These are phyloP conservation scores for Phthorimaea operculella DNA, from an alignment of 1,140 invertebrate species.

Conservation along the genomic window DNA sequence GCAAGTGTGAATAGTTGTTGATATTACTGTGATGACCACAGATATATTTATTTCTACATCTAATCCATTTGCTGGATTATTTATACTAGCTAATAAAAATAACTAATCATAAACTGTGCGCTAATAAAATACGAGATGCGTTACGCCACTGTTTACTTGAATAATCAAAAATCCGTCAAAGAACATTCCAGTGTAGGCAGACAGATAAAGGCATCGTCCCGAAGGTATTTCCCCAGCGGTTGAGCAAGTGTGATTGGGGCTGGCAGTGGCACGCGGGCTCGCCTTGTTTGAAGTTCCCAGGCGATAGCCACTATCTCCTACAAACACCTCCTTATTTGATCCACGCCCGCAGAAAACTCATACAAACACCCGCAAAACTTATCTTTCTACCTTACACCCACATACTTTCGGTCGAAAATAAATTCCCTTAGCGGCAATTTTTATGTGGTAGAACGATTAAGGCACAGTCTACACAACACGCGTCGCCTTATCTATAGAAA, in stretches of 20 bases:
- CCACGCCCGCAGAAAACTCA: conserved; percentile 15
- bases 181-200: too few species aligned
- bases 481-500: conserved; percentile 47
- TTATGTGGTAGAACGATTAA: not conserved
- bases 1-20: too few species aligned
- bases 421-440: not conserved
- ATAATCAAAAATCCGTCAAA: too few species aligned
- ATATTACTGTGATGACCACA: too few species aligned
- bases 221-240: conserved; percentile 38
- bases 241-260: conserved; percentile 21
- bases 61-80: too few species aligned
- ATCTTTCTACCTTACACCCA: not conserved
- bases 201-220: not conserved
- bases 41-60: too few species aligned
- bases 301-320: conserved; percentile 56
- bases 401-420: not conserved
- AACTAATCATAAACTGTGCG: too few species aligned
- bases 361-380: not conserved
- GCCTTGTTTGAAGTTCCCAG: conserved; percentile 60
- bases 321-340: conserved; percentile 61
- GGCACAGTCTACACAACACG: conserved; percentile 29
- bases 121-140: too few species aligned
- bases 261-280: conserved; percentile 44
- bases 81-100: too few species aligned
- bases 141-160: too few species aligned